A percentile compares a stretch with the other conserved stretches of the same genome.
phyloP scores from a whole-genome alignment of 1,140 invertebrate genomes.

The Coptotermes formosanus region DNA sequence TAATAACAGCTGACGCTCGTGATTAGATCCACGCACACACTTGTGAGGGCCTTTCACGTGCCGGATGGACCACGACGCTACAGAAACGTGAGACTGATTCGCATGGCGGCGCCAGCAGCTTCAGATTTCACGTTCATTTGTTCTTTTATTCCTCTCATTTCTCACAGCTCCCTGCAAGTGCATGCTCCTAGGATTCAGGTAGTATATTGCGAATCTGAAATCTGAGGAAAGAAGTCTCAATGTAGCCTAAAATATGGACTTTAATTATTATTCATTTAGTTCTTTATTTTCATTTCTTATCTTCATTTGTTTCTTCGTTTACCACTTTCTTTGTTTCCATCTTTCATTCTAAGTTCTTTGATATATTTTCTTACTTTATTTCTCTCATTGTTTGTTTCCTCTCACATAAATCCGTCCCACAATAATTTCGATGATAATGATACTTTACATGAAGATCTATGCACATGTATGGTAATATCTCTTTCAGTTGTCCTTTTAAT shows the following conservation, averaged over 20 bases:
- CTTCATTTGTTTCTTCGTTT: background rate
- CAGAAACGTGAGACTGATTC: constrained; percentile 1
- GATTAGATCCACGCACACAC: background rate
- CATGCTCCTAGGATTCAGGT: background rate
- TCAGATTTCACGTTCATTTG: constrained; percentile 1
- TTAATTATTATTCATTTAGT: background rate
- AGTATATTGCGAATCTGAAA: too few species aligned
- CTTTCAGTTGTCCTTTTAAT: too few species aligned
- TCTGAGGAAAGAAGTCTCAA: too few species aligned
- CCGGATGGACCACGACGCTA: background rate
- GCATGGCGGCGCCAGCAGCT: constrained; percentile 4
- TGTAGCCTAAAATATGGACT: too few species aligned
- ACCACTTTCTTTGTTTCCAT: background rate
- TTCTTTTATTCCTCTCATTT: background rate
- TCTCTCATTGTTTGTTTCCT: too few species aligned
- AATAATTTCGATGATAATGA: too few species aligned
- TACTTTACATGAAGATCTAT: too few species aligned
- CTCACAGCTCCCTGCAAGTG: background rate
- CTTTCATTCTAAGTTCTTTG: too few species aligned
- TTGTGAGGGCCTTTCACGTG: background rate
- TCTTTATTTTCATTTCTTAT: background rate
- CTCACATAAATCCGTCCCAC: too few species aligned
- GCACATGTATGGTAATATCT: too few species aligned
- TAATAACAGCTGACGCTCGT: background rate
- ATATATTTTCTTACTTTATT: too few species aligned